phyloP scores from a whole-genome alignment of 1,140 invertebrate species.

The Nephila pilipes region DNA sequence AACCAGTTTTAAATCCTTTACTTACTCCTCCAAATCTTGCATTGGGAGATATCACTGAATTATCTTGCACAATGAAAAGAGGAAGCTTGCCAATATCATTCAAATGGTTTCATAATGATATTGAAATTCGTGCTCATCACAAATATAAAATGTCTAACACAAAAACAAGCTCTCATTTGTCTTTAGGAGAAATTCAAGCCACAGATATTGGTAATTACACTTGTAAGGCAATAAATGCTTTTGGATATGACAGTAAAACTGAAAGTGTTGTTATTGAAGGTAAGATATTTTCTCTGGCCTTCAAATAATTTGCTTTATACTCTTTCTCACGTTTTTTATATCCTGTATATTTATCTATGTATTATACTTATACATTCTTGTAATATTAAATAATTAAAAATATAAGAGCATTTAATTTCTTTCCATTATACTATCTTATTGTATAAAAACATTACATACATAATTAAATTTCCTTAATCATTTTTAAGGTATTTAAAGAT shows the following conservation, averaged over 20 bases:
- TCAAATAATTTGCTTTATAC: neutral
- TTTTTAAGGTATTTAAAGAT: too few species aligned
- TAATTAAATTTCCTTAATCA: too few species aligned
- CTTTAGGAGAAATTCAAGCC: constrained; percentile 36
- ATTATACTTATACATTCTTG: too few species aligned
- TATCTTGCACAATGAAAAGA: constrained; percentile 64
- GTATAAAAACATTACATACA: too few species aligned
- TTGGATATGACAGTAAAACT: constrained; percentile 73
- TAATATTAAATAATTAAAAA: too few species aligned
- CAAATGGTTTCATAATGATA: constrained; percentile 45
- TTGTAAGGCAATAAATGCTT: constrained; percentile 78
- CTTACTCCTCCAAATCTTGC: constrained; percentile 33
- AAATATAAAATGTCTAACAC: constrained; percentile 9
- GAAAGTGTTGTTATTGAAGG: constrained; percentile 65
- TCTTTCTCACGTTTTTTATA: neutral
- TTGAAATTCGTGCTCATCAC: neutral
- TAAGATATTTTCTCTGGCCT: neutral
- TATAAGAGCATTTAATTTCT: too few species aligned
- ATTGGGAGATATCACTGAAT: constrained; percentile 41
- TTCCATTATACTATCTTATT: too few species aligned
- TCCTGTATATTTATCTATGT: too few species aligned
- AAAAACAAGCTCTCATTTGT: constrained; percentile 20
- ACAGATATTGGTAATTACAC: constrained; percentile 79
- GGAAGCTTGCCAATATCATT: constrained; percentile 52
- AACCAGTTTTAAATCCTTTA: constrained; percentile 62